These are phyloP conservation scores for Dugesia japonica DNA, from an alignment of 2,888 invertebrate species.

Conservation along the genomic window DNA sequence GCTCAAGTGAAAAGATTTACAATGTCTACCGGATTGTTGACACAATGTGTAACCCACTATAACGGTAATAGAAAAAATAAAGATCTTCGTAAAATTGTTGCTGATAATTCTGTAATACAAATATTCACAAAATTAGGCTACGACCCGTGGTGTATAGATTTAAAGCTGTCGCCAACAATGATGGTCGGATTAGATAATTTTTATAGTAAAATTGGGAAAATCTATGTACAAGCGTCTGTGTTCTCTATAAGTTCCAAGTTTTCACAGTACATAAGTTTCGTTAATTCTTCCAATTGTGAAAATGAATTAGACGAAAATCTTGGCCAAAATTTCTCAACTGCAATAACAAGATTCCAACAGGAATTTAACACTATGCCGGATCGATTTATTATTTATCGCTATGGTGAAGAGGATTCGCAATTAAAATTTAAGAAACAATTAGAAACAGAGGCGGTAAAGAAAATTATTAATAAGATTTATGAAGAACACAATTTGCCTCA, in stretches of 20 bases:
- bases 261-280: slow-evolving; percentile 52
- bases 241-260: slow-evolving; percentile 60
- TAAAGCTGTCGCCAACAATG: slow-evolving; percentile 52
- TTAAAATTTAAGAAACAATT: slow-evolving; percentile 36
- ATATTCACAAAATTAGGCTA: neutral
- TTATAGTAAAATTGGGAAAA: slow-evolving; percentile 57
- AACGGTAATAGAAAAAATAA: neutral
- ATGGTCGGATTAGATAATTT: slow-evolving; percentile 71
- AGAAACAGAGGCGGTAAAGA: neutral
- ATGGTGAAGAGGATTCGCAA: slow-evolving; percentile 57
- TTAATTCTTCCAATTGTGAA: neutral
- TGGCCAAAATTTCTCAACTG: slow-evolving; percentile 32
- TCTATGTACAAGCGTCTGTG: slow-evolving; percentile 67
- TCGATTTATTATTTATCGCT: slow-evolving; percentile 69
- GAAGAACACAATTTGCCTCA: neutral
- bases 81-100: slow-evolving; percentile 52
- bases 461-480: neutral
- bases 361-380: slow-evolving; percentile 59
- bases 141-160: slow-evolving; percentile 4
- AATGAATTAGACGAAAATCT: slow-evolving; percentile 52
- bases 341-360: slow-evolving; percentile 44
- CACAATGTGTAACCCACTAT: neutral
- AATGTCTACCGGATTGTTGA: neutral
- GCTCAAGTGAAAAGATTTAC: neutral
- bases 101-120: slow-evolving; percentile 59